These are phyloP conservation scores for Echeneis naucrates DNA, from an alignment of 2,797 vertebrate genomes.

Conservation along the genomic window DNA sequence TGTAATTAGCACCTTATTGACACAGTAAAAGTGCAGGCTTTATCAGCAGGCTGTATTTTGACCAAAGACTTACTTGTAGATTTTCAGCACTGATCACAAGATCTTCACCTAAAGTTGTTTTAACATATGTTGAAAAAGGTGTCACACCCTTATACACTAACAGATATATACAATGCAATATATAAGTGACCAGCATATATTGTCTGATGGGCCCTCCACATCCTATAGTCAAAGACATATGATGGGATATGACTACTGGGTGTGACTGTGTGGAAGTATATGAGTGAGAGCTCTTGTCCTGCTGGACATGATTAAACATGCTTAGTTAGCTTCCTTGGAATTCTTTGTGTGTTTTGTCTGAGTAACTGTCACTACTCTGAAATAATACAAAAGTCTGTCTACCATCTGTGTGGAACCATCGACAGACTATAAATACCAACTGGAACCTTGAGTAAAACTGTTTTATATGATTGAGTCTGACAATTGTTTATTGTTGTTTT, in stretches of 20 bases:
- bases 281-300: slow-evolving; percentile 22
- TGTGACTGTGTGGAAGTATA: slow-evolving; percentile 29
- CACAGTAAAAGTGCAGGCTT: too few relatives aligned
- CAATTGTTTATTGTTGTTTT: slow-evolving; percentile 43
- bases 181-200: too few relatives aligned
- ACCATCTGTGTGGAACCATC: not conserved
- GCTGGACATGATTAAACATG: slow-evolving; percentile 39
- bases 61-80: too few relatives aligned
- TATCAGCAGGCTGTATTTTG: too few relatives aligned
- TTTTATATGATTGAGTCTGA: not conserved
- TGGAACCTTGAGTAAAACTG: not conserved
- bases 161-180: not conserved
- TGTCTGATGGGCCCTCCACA: not conserved
- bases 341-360: slow-evolving; percentile 19
- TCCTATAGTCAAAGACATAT: not conserved
- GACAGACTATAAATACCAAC: not conserved
- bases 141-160: not conserved
- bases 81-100: not conserved
- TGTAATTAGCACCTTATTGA: too few relatives aligned
- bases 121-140: not conserved
- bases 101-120: not conserved
- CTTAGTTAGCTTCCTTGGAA: slow-evolving; percentile 25
- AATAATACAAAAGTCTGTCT: not conserved
- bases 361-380: slow-evolving; percentile 6
- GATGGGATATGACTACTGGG: slow-evolving; percentile 1